Evolutionary conservation across 2,797 vertebrate genomes (phyloP), one percentile per base, ranked within the genome.

Genomic region (Menidia menidia): DNA sequence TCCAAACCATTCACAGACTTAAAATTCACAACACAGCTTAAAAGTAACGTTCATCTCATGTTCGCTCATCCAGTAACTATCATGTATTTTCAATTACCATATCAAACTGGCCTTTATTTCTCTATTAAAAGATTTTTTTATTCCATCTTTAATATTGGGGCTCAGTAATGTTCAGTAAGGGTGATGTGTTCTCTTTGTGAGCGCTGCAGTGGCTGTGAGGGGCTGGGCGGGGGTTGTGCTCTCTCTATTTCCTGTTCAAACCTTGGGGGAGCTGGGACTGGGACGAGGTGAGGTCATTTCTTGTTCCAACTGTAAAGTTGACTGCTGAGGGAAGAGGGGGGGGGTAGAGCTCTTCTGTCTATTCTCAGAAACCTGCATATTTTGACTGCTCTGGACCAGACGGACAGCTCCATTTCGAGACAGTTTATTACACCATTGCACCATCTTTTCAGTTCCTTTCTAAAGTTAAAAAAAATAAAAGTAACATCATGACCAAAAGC

Each of bases 1-100:
- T 93, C 88, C 86, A 87, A 92, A 91, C 85, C 90, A 94, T 94
- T 88, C 82, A 72, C 77, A 72, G 76, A 47, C 81, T 80, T 62
- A 72, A 81, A 87, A 87, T 77, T 76, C 53, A 72, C 75, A 82
- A 71, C 72, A 84, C 81, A 18, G 71, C 52, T 78, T 53, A 53
- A 55, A 57, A 65, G 52, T 30, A 71, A 73, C 63, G 72, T 85
- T 76, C 65, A 59, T 78, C 71, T 51, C 64, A 51, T 65, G 64
- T 83, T 78, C 16, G 35, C 65, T 69, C 52, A 33, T 57, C 60
- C 77, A 78, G 72, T 71, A 62, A 59, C 58, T 54, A 56, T 62
- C 68, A 7, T 55, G 13, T 65, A 35, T 83, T 76, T 83, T 25
- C 25, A 25, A 25, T 25, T 44, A 63, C 31, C 39, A 63, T 47